Percentiles rank a stretch among this genome's conserved stretches.
Evolutionary conservation across 2,113 vertebrate genomes (phyloP).

Genomic region (Symphodus melops): DNA sequence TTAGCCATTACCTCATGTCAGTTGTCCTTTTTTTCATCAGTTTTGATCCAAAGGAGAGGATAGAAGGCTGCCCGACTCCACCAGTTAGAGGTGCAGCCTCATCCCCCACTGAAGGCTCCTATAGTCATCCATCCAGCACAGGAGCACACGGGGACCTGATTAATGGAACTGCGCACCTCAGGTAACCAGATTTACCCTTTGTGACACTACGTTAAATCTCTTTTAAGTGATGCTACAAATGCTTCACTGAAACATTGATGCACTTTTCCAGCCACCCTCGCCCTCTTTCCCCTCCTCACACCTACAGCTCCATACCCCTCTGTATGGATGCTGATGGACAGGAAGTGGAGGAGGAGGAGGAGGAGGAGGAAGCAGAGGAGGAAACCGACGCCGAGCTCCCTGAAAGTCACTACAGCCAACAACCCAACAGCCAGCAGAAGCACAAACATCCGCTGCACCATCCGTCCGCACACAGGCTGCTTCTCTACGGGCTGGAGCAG

Average conservation of each 20-base stretch:
- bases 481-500: slow-evolving; percentile 89
- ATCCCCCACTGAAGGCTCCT: slow-evolving; percentile 88
- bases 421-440: slow-evolving; percentile 53
- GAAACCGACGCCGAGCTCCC: slow-evolving; percentile 85
- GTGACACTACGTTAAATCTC: background rate
- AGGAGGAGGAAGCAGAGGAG: slow-evolving; percentile 47
- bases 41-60: slow-evolving; percentile 88
- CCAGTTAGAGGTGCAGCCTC: slow-evolving; percentile 89
- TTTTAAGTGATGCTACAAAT: background rate
- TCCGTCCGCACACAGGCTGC: slow-evolving; percentile 81
- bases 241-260: too few relatives aligned
- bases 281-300: slow-evolving; percentile 89
- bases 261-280: slow-evolving; percentile 80
- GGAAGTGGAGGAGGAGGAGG: slow-evolving; percentile 77
- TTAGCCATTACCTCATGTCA: slow-evolving; percentile 34
- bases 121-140: slow-evolving; percentile 88
- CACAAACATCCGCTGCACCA: slow-evolving; percentile 73
- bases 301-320: slow-evolving; percentile 92
- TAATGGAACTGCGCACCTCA: slow-evolving; percentile 85
- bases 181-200: slow-evolving; percentile 74
- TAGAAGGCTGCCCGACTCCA: slow-evolving; percentile 89
- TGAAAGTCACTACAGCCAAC: slow-evolving; percentile 75
- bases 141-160: slow-evolving; percentile 88
- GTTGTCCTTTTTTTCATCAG: slow-evolving; percentile 75
- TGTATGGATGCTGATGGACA: slow-evolving; percentile 90